Base-by-base conservation (phyloP, 2,113 vertebrate species). In the Archilochus colubris region DNA sequence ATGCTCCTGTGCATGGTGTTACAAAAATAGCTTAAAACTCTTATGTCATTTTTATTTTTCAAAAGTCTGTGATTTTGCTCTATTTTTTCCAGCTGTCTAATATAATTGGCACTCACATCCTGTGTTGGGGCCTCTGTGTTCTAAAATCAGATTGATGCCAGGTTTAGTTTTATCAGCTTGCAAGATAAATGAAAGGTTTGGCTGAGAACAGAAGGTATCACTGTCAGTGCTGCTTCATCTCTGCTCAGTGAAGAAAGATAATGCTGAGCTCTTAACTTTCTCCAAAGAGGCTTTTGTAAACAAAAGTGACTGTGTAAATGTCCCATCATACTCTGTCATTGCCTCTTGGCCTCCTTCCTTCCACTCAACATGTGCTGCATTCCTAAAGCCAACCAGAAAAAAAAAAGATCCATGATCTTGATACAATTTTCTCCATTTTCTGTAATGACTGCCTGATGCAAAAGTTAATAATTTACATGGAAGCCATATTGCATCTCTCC, bases 151-250 rank as follows among this genome's bases (percentile, higher is more conserved):
- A 83, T 92, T 86, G 74, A 85, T 91, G 76, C 88, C 87, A 93
- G 69, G 70, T 95, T 94, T 96, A 67, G 92, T 88, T 95, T 91
- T 80, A 93, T 86, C 88, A 96, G 69, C 53, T 54, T 84, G 31
- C 20, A 82, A 78, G 91, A 76, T 58, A 59, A 95, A 94, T 95
- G 69, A 96, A 97, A 97, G 88, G 21, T 80, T 87, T 97, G 64
- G 67, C 66, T 94, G 74, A 93, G 62, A 91, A 73, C 80, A 92
- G 91, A 88, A 89, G 36, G 83, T 68, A n/a, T 74, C 6, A 7
- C 88, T 95, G 70, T 72, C 95, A 78, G 24, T 69, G 89, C 79
- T 89, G 53, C 64, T 92, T 95, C 61, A 20, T 94, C 81, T 90
- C 72, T 70, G 80, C 70, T 95, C 79, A 48, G 38, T 57, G 62